Evolutionary conservation across 2,797 vertebrate genomes (phyloP).

Genomic region (Cuculus canorus): DNA sequence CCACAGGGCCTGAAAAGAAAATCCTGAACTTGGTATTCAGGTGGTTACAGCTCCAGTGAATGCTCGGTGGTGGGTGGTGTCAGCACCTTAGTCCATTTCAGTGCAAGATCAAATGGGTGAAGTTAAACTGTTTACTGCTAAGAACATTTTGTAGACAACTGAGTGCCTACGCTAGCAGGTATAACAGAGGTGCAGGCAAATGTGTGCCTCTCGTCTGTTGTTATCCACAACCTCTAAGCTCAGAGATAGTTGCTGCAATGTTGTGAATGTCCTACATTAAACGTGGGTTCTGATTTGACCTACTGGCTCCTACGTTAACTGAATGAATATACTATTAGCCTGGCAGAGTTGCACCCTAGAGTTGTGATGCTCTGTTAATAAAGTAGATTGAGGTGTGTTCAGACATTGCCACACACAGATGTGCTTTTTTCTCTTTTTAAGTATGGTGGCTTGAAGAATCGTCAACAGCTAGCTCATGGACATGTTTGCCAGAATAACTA

Average conservation of each 20-base stretch:
- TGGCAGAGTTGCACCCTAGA: not conserved
- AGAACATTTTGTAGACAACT: not conserved
- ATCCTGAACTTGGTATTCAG: not conserved
- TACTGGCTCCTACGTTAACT: not conserved
- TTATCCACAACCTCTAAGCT: not conserved
- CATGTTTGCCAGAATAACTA: not conserved
- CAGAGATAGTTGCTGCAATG: not conserved
- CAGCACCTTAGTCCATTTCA: not conserved
- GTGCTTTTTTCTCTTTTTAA: not conserved
- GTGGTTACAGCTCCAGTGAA: not conserved
- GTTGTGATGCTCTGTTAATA: not conserved
- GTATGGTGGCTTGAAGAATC: not conserved
- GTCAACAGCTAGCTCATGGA: not conserved
- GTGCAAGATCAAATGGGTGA: not conserved
- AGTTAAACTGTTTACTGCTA: not conserved
- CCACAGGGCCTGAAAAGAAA: not conserved
- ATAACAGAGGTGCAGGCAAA: not conserved
- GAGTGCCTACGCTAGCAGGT: not conserved
- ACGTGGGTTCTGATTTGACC: not conserved
- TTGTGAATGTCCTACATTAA: not conserved
- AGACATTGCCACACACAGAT: not conserved
- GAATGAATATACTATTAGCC: not conserved
- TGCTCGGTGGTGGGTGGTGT: fast-evolving
- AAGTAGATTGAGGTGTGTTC: not conserved
- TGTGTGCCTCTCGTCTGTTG: not conserved